phyloP scores from a whole-genome alignment of 2,888 invertebrate species.

The Oegoconia quadripuncta region DNA sequence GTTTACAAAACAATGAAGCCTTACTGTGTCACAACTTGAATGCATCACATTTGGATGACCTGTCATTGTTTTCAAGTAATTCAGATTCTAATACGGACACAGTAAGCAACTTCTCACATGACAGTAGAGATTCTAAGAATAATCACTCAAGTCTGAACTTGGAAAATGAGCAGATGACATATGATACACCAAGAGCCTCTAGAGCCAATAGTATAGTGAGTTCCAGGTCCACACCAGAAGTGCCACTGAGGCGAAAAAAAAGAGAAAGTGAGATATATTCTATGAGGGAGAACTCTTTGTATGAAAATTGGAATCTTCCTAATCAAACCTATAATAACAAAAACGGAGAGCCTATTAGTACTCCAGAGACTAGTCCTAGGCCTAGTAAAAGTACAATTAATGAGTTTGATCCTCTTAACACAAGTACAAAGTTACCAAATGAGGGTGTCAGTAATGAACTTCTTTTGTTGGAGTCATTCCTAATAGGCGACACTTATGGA shows the following conservation, averaged over 20 bases:
- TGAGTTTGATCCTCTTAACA: conserved; percentile 84
- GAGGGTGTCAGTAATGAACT: conserved; percentile 80
- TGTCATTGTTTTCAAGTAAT: conserved; percentile 58
- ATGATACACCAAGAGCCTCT: conserved; percentile 60
- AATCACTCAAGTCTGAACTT: conserved; percentile 24
- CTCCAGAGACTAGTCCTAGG: conserved; percentile 28
- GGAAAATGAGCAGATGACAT: conserved; percentile 45
- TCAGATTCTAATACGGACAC: conserved; percentile 60
- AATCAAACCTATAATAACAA: conserved; percentile 28
- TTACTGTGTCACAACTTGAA: conserved; percentile 48
- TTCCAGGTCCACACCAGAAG: conserved; percentile 46
- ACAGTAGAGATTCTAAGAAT: conserved; percentile 49
- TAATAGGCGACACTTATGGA: conserved; percentile 84
- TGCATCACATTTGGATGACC: conserved; percentile 51
- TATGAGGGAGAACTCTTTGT: conserved; percentile 58
- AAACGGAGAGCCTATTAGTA: too few species aligned
- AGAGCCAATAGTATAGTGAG: conserved; percentile 54
- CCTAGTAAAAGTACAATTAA: conserved; percentile 81
- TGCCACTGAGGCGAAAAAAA: conserved; percentile 52
- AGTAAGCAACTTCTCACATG: conserved; percentile 55
- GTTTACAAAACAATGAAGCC: conserved; percentile 25
- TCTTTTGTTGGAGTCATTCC: conserved; percentile 81
- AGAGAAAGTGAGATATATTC: conserved; percentile 39
- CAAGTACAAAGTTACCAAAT: conserved; percentile 34
- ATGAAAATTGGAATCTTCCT: conserved; percentile 64